phyloP scores from a whole-genome alignment of 2,888 invertebrate genomes.

The Rhagonycha fulva region DNA sequence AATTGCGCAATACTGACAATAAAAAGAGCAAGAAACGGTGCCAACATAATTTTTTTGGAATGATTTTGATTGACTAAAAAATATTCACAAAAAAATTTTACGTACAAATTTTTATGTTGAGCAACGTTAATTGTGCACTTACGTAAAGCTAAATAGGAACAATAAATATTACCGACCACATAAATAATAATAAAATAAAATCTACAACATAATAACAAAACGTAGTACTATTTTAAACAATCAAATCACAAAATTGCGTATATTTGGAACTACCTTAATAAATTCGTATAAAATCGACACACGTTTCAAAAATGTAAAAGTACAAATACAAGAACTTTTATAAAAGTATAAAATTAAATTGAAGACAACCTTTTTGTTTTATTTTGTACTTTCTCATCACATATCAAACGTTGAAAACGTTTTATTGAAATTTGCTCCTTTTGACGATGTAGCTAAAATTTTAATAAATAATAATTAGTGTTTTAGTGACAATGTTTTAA shows the following conservation, averaged over 20 bases:
- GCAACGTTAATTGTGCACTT: neutral
- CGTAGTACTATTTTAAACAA: neutral
- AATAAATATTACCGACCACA: neutral
- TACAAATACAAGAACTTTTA: slow-evolving; percentile 8
- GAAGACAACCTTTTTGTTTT: neutral
- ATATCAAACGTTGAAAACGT: slow-evolving; percentile 18
- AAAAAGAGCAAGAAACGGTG: neutral
- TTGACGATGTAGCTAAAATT: slow-evolving; percentile 10
- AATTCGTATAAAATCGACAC: slow-evolving; percentile 9
- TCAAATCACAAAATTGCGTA: neutral
- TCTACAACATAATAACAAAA: neutral
- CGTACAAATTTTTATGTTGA: neutral
- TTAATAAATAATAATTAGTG: no score
- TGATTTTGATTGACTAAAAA: neutral
- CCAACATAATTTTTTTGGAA: neutral
- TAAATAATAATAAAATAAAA: neutral
- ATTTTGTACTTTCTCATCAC: slow-evolving; percentile 23
- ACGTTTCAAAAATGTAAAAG: slow-evolving; percentile 14
- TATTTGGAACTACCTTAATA: neutral
- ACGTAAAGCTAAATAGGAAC: neutral
- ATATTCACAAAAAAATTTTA: neutral
- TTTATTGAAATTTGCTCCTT: slow-evolving; percentile 3
- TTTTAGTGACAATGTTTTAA: no score
- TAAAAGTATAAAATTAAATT: slow-evolving; percentile 17
- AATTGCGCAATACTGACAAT: neutral